A percentile compares a stretch with the other conserved stretches of the same genome.
phyloP scores from a whole-genome alignment of 1,140 invertebrate genomes.

The Asbolus verrucosus region DNA sequence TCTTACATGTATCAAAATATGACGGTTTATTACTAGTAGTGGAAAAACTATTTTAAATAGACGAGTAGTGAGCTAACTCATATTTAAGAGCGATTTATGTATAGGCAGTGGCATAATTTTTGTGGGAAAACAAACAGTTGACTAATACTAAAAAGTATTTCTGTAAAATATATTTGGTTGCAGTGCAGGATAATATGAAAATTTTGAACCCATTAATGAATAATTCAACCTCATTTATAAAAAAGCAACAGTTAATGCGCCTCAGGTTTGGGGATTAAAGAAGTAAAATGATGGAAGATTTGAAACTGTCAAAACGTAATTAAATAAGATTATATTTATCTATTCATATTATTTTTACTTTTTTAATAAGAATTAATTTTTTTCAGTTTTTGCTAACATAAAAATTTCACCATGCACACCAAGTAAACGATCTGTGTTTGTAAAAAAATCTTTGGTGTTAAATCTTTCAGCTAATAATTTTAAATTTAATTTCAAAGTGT shows the following conservation, averaged over 20 bases:
- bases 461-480: constrained; percentile 61
- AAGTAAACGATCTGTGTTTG: constrained; percentile 69
- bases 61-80: no score
- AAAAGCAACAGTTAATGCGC: constrained; percentile 80
- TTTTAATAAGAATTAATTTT: constrained; percentile 51
- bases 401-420: constrained; percentile 55
- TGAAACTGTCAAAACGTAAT: constrained; percentile 69
- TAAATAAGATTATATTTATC: constrained; percentile 36
- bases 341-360: constrained; percentile 12
- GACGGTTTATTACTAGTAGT: no score
- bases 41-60: no score
- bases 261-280: constrained; percentile 80
- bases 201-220: constrained; percentile 76
- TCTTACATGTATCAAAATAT: no score
- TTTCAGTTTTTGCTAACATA: constrained; percentile 69
- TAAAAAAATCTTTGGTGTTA: constrained; percentile 67
- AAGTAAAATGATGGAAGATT: constrained; percentile 79
- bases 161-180: constrained; percentile 60
- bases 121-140: no score
- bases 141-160: no score
- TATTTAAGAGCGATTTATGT: no score
- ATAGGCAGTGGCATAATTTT: no score
- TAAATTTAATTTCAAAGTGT: constrained; percentile 64
- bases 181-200: constrained; percentile 73
- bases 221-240: constrained; percentile 73